Evolutionary conservation across 2,113 vertebrate species (phyloP).

Genomic region (Malurus alboscapulatus): DNA sequence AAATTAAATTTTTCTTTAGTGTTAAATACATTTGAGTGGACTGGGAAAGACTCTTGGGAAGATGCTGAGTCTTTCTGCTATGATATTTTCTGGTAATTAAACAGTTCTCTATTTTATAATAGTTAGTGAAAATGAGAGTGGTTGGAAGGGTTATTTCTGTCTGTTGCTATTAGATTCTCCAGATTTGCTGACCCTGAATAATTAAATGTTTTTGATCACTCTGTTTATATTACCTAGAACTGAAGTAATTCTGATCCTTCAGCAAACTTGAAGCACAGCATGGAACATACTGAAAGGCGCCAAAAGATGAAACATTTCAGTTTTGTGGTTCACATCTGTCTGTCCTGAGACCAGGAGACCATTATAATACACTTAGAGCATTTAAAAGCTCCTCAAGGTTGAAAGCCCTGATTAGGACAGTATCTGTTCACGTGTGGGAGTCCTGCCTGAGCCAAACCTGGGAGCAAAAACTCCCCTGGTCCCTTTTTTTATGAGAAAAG

Average conservation of each 20-base stretch:
- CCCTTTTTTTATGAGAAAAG: slow-evolving; percentile 15
- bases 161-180: slow-evolving; percentile 47
- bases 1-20: slow-evolving; percentile 42
- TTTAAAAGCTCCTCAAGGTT: slow-evolving; percentile 64
- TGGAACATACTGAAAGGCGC: slow-evolving; percentile 68
- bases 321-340: slow-evolving; percentile 70
- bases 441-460: not conserved
- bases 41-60: slow-evolving; percentile 53
- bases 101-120: slow-evolving; percentile 50
- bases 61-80: slow-evolving; percentile 35
- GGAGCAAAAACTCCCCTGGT: not conserved
- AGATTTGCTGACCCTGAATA: slow-evolving; percentile 59
- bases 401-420: slow-evolving; percentile 56
- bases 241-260: slow-evolving; percentile 71
- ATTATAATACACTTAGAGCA: slow-evolving; percentile 66
- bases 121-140: slow-evolving; percentile 45
- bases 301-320: slow-evolving; percentile 70
- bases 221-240: slow-evolving; percentile 67
- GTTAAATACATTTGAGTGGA: slow-evolving; percentile 24
- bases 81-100: slow-evolving; percentile 64
- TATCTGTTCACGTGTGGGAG: slow-evolving; percentile 35
- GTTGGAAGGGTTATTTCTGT: slow-evolving; percentile 59
- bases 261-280: slow-evolving; percentile 68
- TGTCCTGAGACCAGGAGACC: slow-evolving; percentile 61
- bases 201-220: slow-evolving; percentile 67